Conservation (phyloP, 2,113 vertebrate genomes). For the Balaeniceps rex region DNA sequence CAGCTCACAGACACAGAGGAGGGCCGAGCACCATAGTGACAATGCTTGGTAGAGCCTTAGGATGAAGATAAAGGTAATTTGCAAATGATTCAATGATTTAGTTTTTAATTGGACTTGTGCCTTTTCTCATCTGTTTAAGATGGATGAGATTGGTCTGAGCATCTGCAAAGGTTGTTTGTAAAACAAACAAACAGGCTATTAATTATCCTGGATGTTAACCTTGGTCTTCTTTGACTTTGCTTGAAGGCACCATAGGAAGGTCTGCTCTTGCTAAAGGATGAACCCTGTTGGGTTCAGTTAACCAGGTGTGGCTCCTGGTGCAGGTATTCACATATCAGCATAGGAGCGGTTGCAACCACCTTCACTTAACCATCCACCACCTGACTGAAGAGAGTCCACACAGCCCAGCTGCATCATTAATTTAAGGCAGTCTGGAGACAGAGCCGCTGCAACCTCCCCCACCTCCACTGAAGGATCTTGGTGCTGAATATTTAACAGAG, state of each 20-base stretch:
- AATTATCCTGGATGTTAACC: background rate
- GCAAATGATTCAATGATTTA: background rate
- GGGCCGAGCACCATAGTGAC: accelerated
- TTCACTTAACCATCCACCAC: background rate
- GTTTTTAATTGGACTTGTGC: background rate
- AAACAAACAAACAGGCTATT: background rate
- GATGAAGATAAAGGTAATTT: background rate
- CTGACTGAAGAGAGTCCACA: background rate
- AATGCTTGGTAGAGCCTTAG: background rate
- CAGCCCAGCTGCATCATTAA: background rate
- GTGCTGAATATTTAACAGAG: background rate
- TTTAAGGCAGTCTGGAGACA: background rate
- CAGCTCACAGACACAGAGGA: background rate
- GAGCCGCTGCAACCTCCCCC: background rate
- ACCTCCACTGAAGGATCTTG: background rate
- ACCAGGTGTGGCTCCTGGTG: background rate
- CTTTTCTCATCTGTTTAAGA: background rate
- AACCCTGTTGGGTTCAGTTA: background rate
- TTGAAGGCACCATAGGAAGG: background rate
- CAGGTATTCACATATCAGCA: background rate
- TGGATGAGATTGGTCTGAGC: background rate
- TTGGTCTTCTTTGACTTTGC: background rate
- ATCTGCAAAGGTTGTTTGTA: background rate
- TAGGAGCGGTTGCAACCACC: background rate
- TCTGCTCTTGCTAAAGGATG: background rate